phyloP scores from a whole-genome alignment of 2,113 vertebrate species.

The Clarias gariepinus region DNA sequence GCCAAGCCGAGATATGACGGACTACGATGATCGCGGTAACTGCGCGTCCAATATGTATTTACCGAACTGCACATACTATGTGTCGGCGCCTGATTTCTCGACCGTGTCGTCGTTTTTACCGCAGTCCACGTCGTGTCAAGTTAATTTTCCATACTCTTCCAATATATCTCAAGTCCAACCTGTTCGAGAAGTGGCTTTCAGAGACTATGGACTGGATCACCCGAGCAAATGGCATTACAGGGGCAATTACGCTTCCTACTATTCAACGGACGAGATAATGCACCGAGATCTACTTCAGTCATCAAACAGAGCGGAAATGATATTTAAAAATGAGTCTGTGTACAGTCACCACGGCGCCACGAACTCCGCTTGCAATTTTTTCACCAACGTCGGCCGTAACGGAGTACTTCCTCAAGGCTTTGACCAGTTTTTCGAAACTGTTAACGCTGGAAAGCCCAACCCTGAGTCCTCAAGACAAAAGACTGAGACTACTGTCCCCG shows the following conservation, averaged over 20 bases:
- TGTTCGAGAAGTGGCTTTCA: slow-evolving; percentile 94
- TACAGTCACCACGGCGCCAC: slow-evolving; percentile 81
- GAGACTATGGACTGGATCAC: slow-evolving; percentile 96
- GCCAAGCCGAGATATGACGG: slow-evolving; percentile 89
- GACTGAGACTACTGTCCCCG: slow-evolving; percentile 75
- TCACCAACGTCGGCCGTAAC: slow-evolving; percentile 87
- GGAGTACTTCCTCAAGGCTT: slow-evolving; percentile 96
- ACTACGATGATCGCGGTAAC: slow-evolving; percentile 94
- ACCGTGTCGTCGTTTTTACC: slow-evolving; percentile 94
- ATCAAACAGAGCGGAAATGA: slow-evolving; percentile 84
- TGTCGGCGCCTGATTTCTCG: slow-evolving; percentile 93
- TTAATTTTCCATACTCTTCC: slow-evolving; percentile 95
- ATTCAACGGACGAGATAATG: slow-evolving; percentile 89
- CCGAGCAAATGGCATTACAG: slow-evolving; percentile 93
- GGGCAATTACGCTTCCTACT: slow-evolving; percentile 91
- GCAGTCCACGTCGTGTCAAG: slow-evolving; percentile 92
- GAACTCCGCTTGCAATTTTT: slow-evolving; percentile 83
- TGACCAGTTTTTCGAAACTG: slow-evolving; percentile 92
- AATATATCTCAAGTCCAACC: slow-evolving; percentile 95
- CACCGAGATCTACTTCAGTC: slow-evolving; percentile 82
- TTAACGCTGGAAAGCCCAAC: slow-evolving; percentile 65
- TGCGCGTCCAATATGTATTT: slow-evolving; percentile 96
- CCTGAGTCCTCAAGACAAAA: slow-evolving; percentile 76
- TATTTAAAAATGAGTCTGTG: slow-evolving; percentile 89
- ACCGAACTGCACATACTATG: slow-evolving; percentile 95